Evolutionary conservation across 1,140 invertebrate species (phyloP).

Genomic region (Mylabris phalerata): DNA sequence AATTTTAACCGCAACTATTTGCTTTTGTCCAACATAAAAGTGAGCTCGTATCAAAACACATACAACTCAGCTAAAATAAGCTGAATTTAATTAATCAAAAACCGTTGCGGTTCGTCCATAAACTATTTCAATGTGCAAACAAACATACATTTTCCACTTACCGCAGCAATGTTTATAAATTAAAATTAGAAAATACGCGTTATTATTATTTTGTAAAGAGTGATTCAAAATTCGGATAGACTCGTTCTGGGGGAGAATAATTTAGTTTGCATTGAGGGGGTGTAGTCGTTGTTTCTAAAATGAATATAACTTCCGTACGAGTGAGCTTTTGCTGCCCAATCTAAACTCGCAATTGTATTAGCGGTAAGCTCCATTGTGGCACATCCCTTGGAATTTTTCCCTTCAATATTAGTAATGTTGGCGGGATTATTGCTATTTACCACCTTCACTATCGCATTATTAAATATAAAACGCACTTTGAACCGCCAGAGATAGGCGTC

Average conservation of each 20-base stretch:
- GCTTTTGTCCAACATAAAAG: conserved; percentile 10
- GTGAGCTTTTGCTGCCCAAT: conserved; percentile 34
- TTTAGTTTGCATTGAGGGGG: conserved; percentile 27
- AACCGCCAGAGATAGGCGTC: too few species aligned
- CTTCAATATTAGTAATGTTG: too few species aligned
- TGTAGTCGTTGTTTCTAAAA: conserved; percentile 26
- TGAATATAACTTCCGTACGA: conserved; percentile 37
- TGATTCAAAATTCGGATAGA: neutral
- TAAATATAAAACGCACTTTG: too few species aligned
- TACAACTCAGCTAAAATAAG: conserved; percentile 9
- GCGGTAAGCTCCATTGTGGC: conserved; percentile 35
- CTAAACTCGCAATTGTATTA: conserved; percentile 38
- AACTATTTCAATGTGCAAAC: conserved; percentile 15
- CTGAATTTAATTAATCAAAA: conserved; percentile 20
- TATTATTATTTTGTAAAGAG: neutral
- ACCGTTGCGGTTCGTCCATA: conserved; percentile 15
- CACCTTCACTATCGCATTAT: too few species aligned
- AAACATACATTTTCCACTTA: conserved; percentile 10
- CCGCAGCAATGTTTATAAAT: conserved; percentile 5
- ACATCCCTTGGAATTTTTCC: neutral
- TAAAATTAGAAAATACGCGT: neutral
- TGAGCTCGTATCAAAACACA: conserved; percentile 7
- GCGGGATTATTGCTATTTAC: too few species aligned
- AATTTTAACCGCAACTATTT: conserved; percentile 8
- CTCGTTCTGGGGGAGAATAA: conserved; percentile 26